These are phyloP conservation scores for Octodonta nipae DNA, from an alignment of 2,888 invertebrate genomes.

Conservation along the genomic window DNA sequence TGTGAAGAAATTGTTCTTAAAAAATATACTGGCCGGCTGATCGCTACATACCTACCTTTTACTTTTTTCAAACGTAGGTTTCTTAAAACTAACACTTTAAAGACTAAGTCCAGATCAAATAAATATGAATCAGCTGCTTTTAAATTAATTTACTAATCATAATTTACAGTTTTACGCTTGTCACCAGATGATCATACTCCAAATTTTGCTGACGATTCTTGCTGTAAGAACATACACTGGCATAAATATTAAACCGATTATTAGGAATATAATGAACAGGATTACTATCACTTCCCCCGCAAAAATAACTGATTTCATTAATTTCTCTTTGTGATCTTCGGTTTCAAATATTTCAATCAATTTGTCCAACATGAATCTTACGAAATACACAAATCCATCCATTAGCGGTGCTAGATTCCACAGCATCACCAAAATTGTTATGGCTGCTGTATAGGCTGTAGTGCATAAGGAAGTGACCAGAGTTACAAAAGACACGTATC, in stretches of 20 bases:
- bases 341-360: conserved; percentile 29
- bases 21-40: too few relatives aligned
- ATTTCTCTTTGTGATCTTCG: conserved; percentile 20
- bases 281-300: conserved; percentile 26
- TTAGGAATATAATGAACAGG: conserved; percentile 25
- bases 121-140: too few relatives aligned
- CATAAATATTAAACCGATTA: conserved; percentile 28
- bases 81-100: too few relatives aligned
- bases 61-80: too few relatives aligned
- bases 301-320: conserved; percentile 25
- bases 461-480: conserved; percentile 26
- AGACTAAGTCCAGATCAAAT: too few relatives aligned
- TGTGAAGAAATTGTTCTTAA: too few relatives aligned
- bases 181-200: conserved; percentile 21
- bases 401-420: conserved; percentile 25
- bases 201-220: conserved; percentile 18
- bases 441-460: conserved; percentile 26
- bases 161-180: conserved; percentile 6
- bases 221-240: conserved; percentile 24
- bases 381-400: conserved; percentile 26
- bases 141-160: background rate
- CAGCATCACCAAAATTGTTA: conserved; percentile 27
- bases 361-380: conserved; percentile 30
- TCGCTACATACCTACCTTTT: too few relatives aligned
- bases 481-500: conserved; percentile 26